A percentile compares a stretch with the other conserved stretches of the same genome.
These are phyloP conservation scores for Synergus itoensis DNA, from an alignment of 2,888 invertebrate species.

Conservation along the genomic window DNA sequence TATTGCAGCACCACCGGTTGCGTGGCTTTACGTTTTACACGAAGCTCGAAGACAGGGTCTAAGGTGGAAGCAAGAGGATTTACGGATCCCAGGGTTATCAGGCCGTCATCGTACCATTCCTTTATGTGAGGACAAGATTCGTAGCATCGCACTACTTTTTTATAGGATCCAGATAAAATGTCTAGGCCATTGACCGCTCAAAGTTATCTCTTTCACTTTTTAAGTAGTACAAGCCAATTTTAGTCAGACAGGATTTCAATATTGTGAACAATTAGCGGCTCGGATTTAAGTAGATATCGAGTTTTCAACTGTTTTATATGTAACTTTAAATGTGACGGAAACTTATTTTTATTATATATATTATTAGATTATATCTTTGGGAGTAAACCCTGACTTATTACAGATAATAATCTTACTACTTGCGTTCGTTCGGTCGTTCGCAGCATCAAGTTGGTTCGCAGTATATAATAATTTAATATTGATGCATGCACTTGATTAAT, in stretches of 20 bases:
- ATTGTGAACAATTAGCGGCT: background rate
- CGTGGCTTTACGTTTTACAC: constrained; percentile 44
- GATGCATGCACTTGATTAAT: background rate
- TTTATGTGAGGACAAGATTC: constrained; percentile 48
- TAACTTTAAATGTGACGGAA: too few species aligned
- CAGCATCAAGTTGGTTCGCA: too few species aligned
- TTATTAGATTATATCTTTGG: too few species aligned
- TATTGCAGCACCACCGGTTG: constrained; percentile 45
- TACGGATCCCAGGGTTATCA: constrained; percentile 55
- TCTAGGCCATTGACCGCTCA: constrained; percentile 49
- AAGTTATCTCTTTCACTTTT: constrained; percentile 43
- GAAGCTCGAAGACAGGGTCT: constrained; percentile 45
- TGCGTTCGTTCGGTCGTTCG: too few species aligned
- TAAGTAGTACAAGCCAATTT: background rate
- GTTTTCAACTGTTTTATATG: too few species aligned
- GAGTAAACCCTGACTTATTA: too few species aligned
- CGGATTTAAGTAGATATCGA: too few species aligned
- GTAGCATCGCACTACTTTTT: constrained; percentile 48
- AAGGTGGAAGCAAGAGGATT: constrained; percentile 47
- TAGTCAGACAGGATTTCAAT: background rate
- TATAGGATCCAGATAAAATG: constrained; percentile 54
- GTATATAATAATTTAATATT: background rate
- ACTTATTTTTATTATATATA: too few species aligned
- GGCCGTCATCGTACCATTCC: constrained; percentile 50
- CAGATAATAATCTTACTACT: background rate